Evolutionary conservation across 2,113 vertebrate species (phyloP).

Genomic region (Crotalus helleri): DNA sequence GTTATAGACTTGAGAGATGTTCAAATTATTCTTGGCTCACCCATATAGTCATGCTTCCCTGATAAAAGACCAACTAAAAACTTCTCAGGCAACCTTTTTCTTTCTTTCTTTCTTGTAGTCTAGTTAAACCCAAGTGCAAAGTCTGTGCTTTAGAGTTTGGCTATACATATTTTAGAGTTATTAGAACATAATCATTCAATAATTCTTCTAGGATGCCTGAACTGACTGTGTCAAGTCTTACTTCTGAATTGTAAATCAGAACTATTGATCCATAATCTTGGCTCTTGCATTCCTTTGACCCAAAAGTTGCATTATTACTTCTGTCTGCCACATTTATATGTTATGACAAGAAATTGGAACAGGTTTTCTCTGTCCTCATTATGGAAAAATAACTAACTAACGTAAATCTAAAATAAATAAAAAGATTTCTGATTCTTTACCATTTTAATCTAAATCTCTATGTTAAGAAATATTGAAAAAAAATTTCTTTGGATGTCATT

Average conservation of each 20-base stretch:
- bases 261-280: too few species aligned
- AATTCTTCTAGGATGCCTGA: background rate
- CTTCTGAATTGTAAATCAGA: background rate
- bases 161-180: background rate
- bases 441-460: background rate
- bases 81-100: background rate
- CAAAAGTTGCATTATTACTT: background rate
- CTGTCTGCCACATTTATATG: background rate
- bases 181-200: background rate
- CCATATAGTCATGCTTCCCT: background rate
- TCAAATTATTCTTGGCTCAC: background rate
- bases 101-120: background rate
- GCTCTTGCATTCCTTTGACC: background rate
- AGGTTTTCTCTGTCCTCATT: background rate
- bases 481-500: background rate
- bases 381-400: background rate
- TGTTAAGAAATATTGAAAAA: background rate
- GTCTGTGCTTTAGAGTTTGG: background rate
- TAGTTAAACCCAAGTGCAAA: background rate
- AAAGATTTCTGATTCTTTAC: background rate
- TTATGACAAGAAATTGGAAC: background rate
- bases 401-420: background rate
- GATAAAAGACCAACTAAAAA: background rate
- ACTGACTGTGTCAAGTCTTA: background rate
- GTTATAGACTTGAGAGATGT: background rate